Conservation (phyloP, 2,888 invertebrate genomes). For the Cosmorhoe ocellata region DNA sequence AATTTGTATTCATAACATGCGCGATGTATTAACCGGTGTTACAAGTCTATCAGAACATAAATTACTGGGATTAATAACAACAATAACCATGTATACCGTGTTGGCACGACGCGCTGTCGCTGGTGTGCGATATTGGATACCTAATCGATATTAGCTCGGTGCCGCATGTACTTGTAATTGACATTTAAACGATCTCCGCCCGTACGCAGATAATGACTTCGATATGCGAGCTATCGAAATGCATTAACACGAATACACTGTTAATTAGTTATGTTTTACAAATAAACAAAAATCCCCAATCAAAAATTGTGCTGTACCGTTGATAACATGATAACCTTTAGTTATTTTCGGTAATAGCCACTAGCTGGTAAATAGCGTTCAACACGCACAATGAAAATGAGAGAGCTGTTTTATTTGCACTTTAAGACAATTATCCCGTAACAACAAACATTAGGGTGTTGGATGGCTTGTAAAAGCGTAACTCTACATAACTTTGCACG, state of each 20-base stretch:
- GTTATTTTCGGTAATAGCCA: no score
- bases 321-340: no score
- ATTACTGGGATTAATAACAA: constrained; percentile 52
- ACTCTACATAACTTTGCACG: no score
- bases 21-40: constrained; percentile 26
- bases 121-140: constrained; percentile 40
- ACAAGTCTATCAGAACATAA: constrained; percentile 40
- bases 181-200: constrained; percentile 37
- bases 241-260: not conserved
- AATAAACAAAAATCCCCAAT: not conserved
- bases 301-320: not conserved
- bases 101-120: constrained; percentile 33
- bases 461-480: no score
- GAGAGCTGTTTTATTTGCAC: no score
- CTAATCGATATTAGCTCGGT: constrained; percentile 43
- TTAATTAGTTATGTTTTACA: constrained; percentile 4
- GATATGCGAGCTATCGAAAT: constrained; percentile 13
- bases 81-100: constrained; percentile 36
- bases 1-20: constrained; percentile 25
- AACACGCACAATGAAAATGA: no score
- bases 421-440: no score
- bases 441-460: no score
- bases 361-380: no score
- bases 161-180: constrained; percentile 40
- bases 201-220: constrained; percentile 34